Percentiles rank a stretch among this genome's conserved stretches.
Conservation (phyloP, 2,797 vertebrate genomes). For the Craterocephalus amniculus region DNA sequence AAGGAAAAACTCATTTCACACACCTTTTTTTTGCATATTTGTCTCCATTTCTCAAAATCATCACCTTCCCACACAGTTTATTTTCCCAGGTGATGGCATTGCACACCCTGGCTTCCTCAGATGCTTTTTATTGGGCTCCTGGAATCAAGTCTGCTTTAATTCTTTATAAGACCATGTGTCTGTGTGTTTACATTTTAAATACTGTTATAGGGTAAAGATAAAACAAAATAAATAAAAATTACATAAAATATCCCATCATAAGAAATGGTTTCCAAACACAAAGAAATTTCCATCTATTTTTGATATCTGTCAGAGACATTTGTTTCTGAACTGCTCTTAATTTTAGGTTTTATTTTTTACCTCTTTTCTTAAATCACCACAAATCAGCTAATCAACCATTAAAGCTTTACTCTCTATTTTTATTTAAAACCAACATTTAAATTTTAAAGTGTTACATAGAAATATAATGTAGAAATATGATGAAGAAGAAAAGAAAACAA, state of each 20-base stretch:
- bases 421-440: background rate
- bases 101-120: slow-evolving; percentile 88
- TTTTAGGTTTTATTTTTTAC: too few relatives aligned
- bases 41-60: slow-evolving; percentile 23
- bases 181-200: slow-evolving; percentile 39
- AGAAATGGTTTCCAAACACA: background rate
- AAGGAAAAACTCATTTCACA: background rate
- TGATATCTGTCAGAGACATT: too few relatives aligned
- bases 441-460: background rate
- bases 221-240: background rate
- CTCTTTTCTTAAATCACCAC: too few relatives aligned
- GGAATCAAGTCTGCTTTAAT: slow-evolving; percentile 89
- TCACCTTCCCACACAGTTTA: slow-evolving; percentile 81
- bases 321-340: too few relatives aligned
- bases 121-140: slow-evolving; percentile 94
- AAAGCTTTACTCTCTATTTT: background rate
- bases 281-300: too few relatives aligned
- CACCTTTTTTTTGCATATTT: slow-evolving; percentile 8
- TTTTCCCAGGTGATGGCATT: slow-evolving; percentile 95
- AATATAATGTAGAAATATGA: too few relatives aligned
- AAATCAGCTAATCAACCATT: too few relatives aligned
- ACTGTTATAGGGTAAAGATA: background rate
- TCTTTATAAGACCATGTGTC: slow-evolving; percentile 53
- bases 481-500: background rate
- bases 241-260: background rate